phyloP scores from a whole-genome alignment of 2,113 vertebrate genomes.

The Cynoglossus semilaevis region DNA sequence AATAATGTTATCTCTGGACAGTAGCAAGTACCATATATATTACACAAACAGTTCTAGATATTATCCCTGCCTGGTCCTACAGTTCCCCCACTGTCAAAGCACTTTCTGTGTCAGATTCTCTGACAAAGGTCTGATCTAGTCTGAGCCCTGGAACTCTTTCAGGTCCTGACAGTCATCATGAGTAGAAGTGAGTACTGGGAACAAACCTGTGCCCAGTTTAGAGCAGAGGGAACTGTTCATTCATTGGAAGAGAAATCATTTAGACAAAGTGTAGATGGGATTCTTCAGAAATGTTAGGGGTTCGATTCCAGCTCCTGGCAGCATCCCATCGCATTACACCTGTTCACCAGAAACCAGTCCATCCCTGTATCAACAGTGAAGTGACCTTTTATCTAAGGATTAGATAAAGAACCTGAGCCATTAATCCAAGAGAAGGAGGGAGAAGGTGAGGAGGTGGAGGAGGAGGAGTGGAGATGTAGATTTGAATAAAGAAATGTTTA shows the following conservation, averaged over 20 bases:
- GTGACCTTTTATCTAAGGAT: conserved; percentile 70
- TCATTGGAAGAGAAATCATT: conserved; percentile 84
- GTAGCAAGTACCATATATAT: no score
- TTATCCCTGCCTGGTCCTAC: no score
- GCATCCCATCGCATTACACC: conserved; percentile 81
- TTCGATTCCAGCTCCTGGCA: conserved; percentile 62
- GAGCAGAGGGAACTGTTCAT: conserved; percentile 76
- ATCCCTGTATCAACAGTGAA: conserved; percentile 81
- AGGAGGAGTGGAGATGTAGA: conserved; percentile 38
- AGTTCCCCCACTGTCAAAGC: no score
- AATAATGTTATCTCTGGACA: no score
- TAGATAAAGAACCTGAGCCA: conserved; percentile 7
- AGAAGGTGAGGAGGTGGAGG: conserved; percentile 37
- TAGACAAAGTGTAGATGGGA: conserved; percentile 85
- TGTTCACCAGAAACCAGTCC: conserved; percentile 79
- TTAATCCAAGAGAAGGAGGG: conserved; percentile 20
- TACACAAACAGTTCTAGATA: no score
- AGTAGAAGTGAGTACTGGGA: conserved; percentile 71
- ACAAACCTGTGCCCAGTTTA: conserved; percentile 74
- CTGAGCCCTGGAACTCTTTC: conserved; percentile 42
- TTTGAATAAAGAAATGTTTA: conserved; percentile 67
- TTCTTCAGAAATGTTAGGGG: conserved; percentile 74
- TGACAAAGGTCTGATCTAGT: conserved; percentile 7
- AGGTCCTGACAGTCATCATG: conserved; percentile 71
- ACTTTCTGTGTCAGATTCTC: no score